Conservation (phyloP, 1,140 invertebrate genomes). For the Physella acuta region DNA sequence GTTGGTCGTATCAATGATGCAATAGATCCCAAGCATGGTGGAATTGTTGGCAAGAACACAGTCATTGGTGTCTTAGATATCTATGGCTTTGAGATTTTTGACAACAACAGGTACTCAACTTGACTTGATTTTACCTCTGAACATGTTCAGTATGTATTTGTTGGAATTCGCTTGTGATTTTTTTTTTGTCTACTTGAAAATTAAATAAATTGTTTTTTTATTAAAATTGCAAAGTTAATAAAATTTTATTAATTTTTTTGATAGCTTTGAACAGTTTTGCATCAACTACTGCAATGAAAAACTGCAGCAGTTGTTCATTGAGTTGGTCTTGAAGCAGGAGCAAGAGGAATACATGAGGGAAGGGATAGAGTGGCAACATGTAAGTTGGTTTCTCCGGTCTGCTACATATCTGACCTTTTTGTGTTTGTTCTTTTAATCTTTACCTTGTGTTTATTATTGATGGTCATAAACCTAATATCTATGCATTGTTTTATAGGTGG, state of each 20-base stretch:
- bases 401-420: too few relatives aligned
- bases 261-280: conserved; percentile 93
- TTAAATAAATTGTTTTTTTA: too few relatives aligned
- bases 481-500: too few relatives aligned
- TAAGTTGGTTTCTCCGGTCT: conserved; percentile 29
- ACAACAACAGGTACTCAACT: conserved; percentile 74
- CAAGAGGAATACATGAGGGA: conserved; percentile 92
- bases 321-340: conserved; percentile 92
- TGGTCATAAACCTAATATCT: too few relatives aligned
- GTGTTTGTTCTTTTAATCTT: too few relatives aligned
- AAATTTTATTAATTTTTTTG: too few relatives aligned
- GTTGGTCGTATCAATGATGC: conserved; percentile 85
- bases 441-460: too few relatives aligned
- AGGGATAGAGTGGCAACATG: conserved; percentile 82
- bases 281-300: conserved; percentile 98
- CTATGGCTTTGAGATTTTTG: conserved; percentile 97
- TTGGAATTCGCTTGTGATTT: too few relatives aligned
- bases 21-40: conserved; percentile 63
- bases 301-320: conserved; percentile 93
- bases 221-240: too few relatives aligned
- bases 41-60: conserved; percentile 71
- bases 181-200: too few relatives aligned
- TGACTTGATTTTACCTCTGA: too few relatives aligned
- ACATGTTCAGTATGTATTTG: too few relatives aligned
- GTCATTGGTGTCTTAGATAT: conserved; percentile 95